phyloP scores from a whole-genome alignment of 2,888 invertebrate genomes.

The Oeneis ivallda region DNA sequence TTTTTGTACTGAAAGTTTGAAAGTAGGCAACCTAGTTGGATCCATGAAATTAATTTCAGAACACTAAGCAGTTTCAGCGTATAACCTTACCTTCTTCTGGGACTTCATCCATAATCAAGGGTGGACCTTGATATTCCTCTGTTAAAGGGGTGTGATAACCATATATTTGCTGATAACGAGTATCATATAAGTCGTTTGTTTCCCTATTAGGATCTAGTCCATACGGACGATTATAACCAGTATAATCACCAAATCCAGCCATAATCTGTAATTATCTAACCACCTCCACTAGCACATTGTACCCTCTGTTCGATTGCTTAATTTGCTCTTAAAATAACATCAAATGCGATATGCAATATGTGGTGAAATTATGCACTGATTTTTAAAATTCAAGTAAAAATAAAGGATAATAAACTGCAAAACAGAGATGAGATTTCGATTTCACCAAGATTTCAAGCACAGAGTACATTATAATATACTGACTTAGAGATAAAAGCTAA shows the following conservation, averaged over 20 bases:
- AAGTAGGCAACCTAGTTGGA: no score
- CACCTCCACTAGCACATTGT: conserved; percentile 35
- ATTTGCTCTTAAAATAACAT: neutral
- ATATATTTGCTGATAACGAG: conserved; percentile 77
- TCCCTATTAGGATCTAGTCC: conserved; percentile 73
- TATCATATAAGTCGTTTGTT: conserved; percentile 73
- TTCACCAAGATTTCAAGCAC: no score
- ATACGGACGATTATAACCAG: conserved; percentile 70
- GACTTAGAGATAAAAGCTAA: no score
- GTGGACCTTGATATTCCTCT: conserved; percentile 76
- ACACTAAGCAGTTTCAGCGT: neutral
- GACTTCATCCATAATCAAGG: conserved; percentile 72
- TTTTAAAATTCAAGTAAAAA: conserved; percentile 5
- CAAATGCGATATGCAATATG: neutral
- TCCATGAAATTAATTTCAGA: no score
- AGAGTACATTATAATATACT: no score
- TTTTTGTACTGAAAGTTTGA: no score
- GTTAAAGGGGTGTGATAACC: conserved; percentile 75
- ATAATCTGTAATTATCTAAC: conserved; percentile 52
- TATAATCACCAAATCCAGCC: conserved; percentile 76
- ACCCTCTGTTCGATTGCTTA: neutral
- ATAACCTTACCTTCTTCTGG: conserved; percentile 68
- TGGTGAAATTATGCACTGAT: neutral
- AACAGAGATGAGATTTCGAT: neutral
- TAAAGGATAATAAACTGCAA: neutral